Evolutionary conservation across 2,797 vertebrate species (phyloP).

Genomic region (Tokudaia tokunoshimensis): DNA sequence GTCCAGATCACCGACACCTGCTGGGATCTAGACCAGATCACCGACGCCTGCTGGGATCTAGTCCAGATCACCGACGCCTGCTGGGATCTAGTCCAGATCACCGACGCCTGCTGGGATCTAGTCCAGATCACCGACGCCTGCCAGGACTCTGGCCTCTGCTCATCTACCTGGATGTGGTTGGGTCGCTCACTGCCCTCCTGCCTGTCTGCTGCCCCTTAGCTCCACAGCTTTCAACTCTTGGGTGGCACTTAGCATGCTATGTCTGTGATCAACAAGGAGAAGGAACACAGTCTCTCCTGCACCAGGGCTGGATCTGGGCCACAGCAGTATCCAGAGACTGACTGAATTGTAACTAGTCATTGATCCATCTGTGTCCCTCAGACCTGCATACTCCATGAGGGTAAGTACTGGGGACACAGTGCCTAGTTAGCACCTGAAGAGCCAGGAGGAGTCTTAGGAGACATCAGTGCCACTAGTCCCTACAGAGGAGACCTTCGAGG

Average conservation of each 20-base stretch:
- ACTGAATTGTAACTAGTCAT: not conserved
- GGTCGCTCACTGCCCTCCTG: not conserved
- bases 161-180: not conserved
- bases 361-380: not conserved
- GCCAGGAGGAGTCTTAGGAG: not conserved
- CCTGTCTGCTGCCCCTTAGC: not conserved
- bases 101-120: too few relatives aligned
- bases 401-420: not conserved
- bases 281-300: not conserved
- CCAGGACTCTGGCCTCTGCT: not conserved
- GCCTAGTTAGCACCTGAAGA: not conserved
- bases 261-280: not conserved
- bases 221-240: not conserved
- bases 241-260: accelerated
- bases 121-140: not conserved
- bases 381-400: not conserved
- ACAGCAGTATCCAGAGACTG: not conserved
- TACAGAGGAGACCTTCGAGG: not conserved
- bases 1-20: too few relatives aligned
- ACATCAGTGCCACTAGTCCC: not conserved
- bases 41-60: too few relatives aligned
- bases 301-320: not conserved
- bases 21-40: too few relatives aligned
- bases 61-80: too few relatives aligned
- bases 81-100: too few relatives aligned